Base-by-base conservation (phyloP, 2,113 vertebrate species). In the Coturnix japonica region DNA sequence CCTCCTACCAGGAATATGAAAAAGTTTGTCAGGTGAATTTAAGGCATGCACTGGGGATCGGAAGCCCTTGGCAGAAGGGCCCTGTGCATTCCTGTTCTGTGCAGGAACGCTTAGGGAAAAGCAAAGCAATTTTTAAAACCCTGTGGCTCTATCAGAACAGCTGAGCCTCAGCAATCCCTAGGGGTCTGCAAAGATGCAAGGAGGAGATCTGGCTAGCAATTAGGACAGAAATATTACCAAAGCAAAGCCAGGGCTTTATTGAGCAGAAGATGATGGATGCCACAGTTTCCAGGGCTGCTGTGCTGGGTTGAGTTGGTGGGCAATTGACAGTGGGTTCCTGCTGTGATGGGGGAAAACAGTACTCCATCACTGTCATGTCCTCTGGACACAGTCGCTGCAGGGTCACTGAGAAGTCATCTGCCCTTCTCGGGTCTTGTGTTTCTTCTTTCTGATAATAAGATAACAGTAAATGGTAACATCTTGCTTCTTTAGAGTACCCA, bases 101-200 rank as follows among this genome's bases (percentile, higher is more conserved):
- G 30, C 23, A 77, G 37, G 46, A 41, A 9, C 37, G 23, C 37
- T 19, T 64, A 46, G 57, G 46, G 53, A 28, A 44, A 47, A 51
- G 46, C 43, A 59, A 63, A 71, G 28, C n/a, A 28, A 53, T 83
- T 72, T 53, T 23, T 65, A 46, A 81, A 54, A 49, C 4, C 4
- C 7, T 3, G 0, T 49, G 39, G 26, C 22, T 84, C 11, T 73
- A 57, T 46, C n/a, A 33, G 31, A 47, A 64, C 47, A 76, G 37
- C 31, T 0, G 1, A 80, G n/a, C 33, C 37, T 81, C 3, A 1
- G 13, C 1, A 0, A 59, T 81, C 65, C 30, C 2, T 0, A 8
- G 10, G 11, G 7, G 3, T n/a, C 7, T 74, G 30, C 26, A 37
- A 22, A 5, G 56, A 83, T n/a, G 22, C 0, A 2, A 76, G 41